Evolutionary conservation across 1,140 invertebrate genomes (phyloP).

Genomic region (Scaptomyza graminum): DNA sequence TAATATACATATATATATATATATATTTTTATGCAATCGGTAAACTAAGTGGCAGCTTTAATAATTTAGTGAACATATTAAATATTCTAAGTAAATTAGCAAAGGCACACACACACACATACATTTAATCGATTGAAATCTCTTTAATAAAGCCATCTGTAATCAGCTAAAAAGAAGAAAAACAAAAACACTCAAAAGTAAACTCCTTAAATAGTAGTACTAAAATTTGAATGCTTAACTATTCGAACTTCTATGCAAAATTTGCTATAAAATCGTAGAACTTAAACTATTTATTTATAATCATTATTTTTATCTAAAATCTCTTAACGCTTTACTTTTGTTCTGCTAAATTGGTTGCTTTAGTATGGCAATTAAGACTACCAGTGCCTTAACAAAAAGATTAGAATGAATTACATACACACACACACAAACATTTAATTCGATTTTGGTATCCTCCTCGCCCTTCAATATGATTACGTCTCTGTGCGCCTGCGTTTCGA

Average conservation of each 20-base stretch:
- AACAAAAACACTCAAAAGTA: too few relatives aligned
- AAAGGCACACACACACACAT: constrained; percentile 22
- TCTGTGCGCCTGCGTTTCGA: constrained; percentile 28
- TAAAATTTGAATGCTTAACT: background rate
- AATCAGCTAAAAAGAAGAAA: constrained; percentile 4
- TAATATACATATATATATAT: constrained; percentile 30
- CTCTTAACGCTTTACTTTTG: constrained; percentile 3
- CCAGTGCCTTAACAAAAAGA: constrained; percentile 71
- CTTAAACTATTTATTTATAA: background rate
- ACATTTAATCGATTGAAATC: constrained; percentile 60
- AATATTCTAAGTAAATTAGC: constrained; percentile 61
- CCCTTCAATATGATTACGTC: constrained; percentile 43
- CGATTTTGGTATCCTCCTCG: constrained; percentile 21
- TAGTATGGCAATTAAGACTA: constrained; percentile 67
- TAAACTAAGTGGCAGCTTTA: constrained; percentile 83
- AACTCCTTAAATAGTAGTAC: constrained; percentile 2
- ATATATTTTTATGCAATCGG: constrained; percentile 69
- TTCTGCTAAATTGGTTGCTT: constrained; percentile 39
- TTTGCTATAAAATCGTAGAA: background rate
- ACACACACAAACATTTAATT: constrained; percentile 22
- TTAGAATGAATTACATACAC: background rate
- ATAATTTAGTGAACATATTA: constrained; percentile 80
- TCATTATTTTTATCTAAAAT: background rate
- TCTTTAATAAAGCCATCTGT: constrained; percentile 57
- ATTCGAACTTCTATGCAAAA: background rate